Conservation (phyloP, 2,113 vertebrate genomes). For the Platycercus adscitus region DNA sequence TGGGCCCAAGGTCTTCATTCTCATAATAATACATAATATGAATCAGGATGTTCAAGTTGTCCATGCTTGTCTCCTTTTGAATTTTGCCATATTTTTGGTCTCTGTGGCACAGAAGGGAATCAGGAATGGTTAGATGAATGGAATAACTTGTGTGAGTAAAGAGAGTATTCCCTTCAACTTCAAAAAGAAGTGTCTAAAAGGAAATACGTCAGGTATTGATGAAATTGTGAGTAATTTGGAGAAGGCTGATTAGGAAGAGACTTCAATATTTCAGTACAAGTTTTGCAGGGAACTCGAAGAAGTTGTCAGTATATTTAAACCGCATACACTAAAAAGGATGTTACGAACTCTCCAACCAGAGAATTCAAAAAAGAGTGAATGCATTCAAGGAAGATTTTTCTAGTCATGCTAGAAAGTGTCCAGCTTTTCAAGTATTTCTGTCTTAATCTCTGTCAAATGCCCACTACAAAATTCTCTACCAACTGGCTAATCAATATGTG, state of each 20-base stretch:
- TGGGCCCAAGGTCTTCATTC: no score
- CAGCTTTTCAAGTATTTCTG: neutral
- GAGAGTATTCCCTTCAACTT: neutral
- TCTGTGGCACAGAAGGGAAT: neutral
- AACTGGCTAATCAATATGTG: neutral
- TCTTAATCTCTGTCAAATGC: neutral
- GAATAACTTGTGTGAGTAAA: neutral
- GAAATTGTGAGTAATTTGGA: neutral
- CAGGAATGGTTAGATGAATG: neutral
- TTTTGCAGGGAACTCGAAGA: neutral
- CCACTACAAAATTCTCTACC: neutral
- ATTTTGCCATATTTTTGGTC: neutral
- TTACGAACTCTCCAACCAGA: rapidly evolving
- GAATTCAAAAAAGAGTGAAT: neutral
- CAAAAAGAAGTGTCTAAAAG: neutral
- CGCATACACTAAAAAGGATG: neutral
- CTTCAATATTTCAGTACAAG: neutral
- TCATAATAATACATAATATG: neutral
- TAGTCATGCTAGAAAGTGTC: neutral
- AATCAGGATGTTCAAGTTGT: neutral
- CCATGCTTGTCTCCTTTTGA: neutral
- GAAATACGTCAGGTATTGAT: neutral
- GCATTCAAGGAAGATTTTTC: neutral
- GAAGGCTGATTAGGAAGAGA: neutral
- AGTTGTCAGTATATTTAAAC: neutral